phyloP scores from a whole-genome alignment of 2,113 vertebrate genomes.

The Cinclus mexicanus region DNA sequence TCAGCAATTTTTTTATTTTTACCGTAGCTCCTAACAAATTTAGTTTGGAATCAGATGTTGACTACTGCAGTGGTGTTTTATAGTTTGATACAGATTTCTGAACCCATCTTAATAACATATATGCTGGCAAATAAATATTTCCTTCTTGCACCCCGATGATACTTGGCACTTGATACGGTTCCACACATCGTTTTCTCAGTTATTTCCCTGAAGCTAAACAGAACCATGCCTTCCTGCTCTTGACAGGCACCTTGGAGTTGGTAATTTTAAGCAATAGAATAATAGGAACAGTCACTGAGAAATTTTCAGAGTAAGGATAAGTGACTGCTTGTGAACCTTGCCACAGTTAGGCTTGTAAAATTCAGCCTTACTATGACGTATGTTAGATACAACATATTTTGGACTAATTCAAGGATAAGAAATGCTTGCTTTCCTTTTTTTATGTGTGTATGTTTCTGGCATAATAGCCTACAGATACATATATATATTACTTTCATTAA shows the following conservation, averaged over 20 bases:
- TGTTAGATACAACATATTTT: background rate
- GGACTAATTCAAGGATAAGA: background rate
- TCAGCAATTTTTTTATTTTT: background rate
- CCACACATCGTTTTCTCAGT: background rate
- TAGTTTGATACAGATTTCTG: background rate
- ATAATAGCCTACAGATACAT: background rate
- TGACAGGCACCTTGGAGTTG: background rate
- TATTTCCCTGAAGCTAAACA: background rate
- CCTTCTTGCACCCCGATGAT: rapidly evolving
- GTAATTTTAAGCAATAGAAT: background rate
- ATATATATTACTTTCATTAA: background rate
- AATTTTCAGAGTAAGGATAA: background rate
- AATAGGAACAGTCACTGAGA: background rate
- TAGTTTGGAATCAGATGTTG: background rate
- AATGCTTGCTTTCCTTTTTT: background rate
- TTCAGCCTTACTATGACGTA: background rate
- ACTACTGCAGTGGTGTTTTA: background rate
- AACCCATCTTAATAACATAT: background rate
- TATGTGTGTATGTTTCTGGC: background rate
- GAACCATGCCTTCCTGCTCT: background rate
- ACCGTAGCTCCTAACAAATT: background rate
- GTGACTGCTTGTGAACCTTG: background rate
- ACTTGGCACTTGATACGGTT: background rate
- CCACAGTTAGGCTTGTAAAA: background rate
- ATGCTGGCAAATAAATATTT: background rate